A percentile compares a stretch with the other conserved stretches of the same genome.
Evolutionary conservation across 2,888 invertebrate species (phyloP).

Genomic region (Drosophila affinis): DNA sequence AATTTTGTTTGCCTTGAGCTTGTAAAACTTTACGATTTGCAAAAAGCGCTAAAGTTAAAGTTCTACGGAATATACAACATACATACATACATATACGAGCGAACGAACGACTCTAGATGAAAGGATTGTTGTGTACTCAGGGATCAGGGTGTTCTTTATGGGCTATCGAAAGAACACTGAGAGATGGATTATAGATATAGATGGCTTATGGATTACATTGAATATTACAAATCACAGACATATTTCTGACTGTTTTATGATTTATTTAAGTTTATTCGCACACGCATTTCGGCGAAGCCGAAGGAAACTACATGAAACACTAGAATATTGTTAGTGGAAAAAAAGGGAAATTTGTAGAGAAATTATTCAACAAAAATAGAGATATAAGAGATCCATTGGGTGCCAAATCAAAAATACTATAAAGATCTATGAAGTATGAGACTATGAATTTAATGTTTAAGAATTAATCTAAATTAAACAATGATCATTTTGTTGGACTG

Average conservation of each 20-base stretch:
- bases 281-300: too few species aligned
- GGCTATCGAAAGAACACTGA: background rate
- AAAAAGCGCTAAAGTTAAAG: slow-evolving; percentile 63
- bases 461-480: too few species aligned
- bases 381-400: background rate
- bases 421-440: background rate
- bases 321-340: background rate
- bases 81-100: slow-evolving; percentile 15
- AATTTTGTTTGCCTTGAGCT: slow-evolving; percentile 67
- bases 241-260: too few species aligned
- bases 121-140: slow-evolving; percentile 11
- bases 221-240: background rate
- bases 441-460: too few species aligned
- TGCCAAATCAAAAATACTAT: background rate
- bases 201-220: background rate
- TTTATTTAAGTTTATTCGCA: too few species aligned
- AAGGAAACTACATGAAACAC: too few species aligned
- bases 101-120: slow-evolving; percentile 27
- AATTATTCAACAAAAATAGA: background rate
- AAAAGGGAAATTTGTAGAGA: background rate
- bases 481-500: too few species aligned
- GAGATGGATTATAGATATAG: background rate
- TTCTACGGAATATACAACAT: slow-evolving; percentile 2
- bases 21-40: slow-evolving; percentile 61
- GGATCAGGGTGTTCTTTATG: background rate